A percentile compares a stretch with the other conserved stretches of the same genome.
Conservation (phyloP, 2,888 invertebrate species). For the Mesochorus sp. region DNA sequence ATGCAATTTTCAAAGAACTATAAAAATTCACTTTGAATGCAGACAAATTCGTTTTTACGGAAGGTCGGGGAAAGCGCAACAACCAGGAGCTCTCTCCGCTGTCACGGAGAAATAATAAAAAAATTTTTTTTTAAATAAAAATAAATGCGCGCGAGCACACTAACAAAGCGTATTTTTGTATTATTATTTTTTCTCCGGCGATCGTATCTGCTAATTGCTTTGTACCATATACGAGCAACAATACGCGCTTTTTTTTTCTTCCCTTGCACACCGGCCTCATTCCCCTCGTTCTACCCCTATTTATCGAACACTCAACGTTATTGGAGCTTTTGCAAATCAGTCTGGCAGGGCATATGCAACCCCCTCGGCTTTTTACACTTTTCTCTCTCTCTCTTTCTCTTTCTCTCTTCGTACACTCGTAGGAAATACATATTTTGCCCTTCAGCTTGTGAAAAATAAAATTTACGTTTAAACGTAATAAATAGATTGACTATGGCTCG, state of each 20-base stretch:
- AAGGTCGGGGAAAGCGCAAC: neutral
- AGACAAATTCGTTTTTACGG: neutral
- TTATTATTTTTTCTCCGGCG: constrained; percentile 20
- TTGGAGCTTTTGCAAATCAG: constrained; percentile 37
- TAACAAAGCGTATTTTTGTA: constrained; percentile 9
- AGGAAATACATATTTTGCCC: neutral
- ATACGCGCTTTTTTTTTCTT: constrained; percentile 2
- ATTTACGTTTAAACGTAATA: neutral
- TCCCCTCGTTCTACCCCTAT: constrained; percentile 12
- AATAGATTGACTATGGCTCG: neutral
- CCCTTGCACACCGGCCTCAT: neutral
- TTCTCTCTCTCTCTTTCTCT: neutral
- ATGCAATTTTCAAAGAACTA: neutral
- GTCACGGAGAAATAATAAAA: neutral
- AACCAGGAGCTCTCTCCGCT: no score
- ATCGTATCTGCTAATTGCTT: constrained; percentile 51
- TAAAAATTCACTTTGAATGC: constrained; percentile 3
- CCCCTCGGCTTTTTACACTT: neutral
- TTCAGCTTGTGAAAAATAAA: constrained; percentile 16
- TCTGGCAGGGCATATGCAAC: neutral
- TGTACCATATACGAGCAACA: constrained; percentile 26
- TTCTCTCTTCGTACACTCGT: neutral
- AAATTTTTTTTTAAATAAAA: neutral
- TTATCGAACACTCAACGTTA: constrained; percentile 54
- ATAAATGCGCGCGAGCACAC: constrained; percentile 21